Evolutionary conservation across 1,140 invertebrate species (phyloP), one percentile per base, ranked within the genome.

Genomic region (Drepana arcuata): DNA sequence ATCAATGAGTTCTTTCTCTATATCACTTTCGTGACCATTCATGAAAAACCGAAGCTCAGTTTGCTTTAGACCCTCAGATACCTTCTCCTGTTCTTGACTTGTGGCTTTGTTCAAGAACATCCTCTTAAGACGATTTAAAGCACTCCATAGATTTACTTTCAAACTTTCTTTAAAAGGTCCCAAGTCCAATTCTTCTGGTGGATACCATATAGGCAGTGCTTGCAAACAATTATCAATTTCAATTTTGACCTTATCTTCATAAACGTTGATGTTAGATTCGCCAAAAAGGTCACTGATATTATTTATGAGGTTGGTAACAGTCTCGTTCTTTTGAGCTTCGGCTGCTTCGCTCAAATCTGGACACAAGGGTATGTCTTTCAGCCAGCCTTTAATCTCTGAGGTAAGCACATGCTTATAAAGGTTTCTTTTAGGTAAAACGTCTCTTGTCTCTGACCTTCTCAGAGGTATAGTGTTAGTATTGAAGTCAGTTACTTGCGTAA

Each of bases 171-270:
- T 39, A 18, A 41, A 44, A 7, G 31, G 9, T 7, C 18, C 13
- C 33, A 40, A 40, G 7, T 43, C 35, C 1, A 24, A 11, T 18
- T 32, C 33, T 5, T 16, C 12, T 12, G 31, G 25, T 14, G 30
- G 34, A 7, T 34, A 15, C 45, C 44, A 45, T 25, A 48, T 45
- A 0, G 41, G 41, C 5, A 54, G 14, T 4, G 7, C 14, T 12
- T 39, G 27, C 23, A 48, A 15, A 21, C 46, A 48, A 9, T 39
- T 13, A 4, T 54, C 29, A 15, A 54, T 47, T 18, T 41, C 23
- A 11, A 1, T n/a, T 27, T 32, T 38, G 1, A 44, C 7, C 12
- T 41, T 39, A 1, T n/a, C 16, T 25, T 45, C 38, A 14, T 45
- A 48, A 10, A 10, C 12, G 7, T 30, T 14, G 16, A 34, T n/a